These are phyloP conservation scores for Agrotis exclamationis DNA, from an alignment of 2,888 invertebrate species.

Conservation along the genomic window DNA sequence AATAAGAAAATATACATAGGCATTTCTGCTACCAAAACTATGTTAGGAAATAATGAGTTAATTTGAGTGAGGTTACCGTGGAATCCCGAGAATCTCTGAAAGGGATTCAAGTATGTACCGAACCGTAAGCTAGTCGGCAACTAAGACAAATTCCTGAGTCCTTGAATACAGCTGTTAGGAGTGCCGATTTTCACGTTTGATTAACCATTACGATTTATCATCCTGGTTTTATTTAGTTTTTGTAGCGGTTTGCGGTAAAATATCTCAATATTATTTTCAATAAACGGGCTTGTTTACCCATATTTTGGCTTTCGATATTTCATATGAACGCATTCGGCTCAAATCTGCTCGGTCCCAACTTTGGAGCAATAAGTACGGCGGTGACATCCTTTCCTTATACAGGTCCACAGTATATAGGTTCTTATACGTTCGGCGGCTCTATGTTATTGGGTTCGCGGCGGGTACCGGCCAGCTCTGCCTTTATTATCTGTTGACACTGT, in stretches of 20 bases:
- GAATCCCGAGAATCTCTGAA: conserved; percentile 75
- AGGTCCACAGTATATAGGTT: conserved; percentile 73
- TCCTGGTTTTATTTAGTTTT: conserved; percentile 51
- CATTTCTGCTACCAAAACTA: conserved; percentile 66
- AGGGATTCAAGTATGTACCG: conserved; percentile 74
- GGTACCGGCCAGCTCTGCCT: conserved; percentile 75
- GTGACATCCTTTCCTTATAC: conserved; percentile 77
- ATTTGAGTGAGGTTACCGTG: conserved; percentile 76
- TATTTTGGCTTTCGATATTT: conserved; percentile 70
- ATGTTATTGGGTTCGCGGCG: conserved; percentile 77
- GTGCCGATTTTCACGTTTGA: conserved; percentile 56
- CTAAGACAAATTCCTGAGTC: conserved; percentile 72
- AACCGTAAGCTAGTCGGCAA: conserved; percentile 72
- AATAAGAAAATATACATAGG: conserved; percentile 20
- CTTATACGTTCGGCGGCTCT: conserved; percentile 75
- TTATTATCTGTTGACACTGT: conserved; percentile 83
- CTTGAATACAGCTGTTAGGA: conserved; percentile 58
- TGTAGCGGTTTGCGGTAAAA: conserved; percentile 39
- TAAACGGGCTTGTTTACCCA: conserved; percentile 65
- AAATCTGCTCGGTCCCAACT: conserved; percentile 72
- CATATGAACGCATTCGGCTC: conserved; percentile 74
- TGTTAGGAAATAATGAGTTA: conserved; percentile 79
- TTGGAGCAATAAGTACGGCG: conserved; percentile 75
- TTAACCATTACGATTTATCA: conserved; percentile 41
- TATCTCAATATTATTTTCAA: conserved; percentile 55